A percentile compares a stretch with the other conserved stretches of the same genome.
These are phyloP conservation scores for Fringilla coelebs DNA, from an alignment of 2,797 vertebrate species.

Conservation along the genomic window DNA sequence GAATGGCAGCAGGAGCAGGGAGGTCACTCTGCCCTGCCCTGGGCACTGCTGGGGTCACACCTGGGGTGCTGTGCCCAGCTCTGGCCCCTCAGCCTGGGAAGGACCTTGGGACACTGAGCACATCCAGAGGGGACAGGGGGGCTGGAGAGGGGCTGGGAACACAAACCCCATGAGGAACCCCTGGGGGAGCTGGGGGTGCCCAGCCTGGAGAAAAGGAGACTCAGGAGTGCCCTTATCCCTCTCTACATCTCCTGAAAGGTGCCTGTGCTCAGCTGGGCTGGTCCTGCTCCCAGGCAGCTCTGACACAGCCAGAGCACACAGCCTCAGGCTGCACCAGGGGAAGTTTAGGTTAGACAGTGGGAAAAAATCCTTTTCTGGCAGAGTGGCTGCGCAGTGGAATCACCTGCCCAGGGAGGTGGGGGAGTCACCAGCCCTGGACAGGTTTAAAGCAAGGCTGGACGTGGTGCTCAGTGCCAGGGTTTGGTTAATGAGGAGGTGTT, in stretches of 20 bases:
- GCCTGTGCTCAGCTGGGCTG: rapidly evolving
- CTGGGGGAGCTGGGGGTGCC: not conserved
- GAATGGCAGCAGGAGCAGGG: not conserved
- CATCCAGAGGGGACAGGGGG: too few species aligned
- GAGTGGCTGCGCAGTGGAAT: rapidly evolving
- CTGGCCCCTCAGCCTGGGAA: too few species aligned
- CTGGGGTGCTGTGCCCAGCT: not conserved
- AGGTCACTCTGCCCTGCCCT: too few species aligned
- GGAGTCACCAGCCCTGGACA: not conserved
- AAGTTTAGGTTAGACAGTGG: not conserved
- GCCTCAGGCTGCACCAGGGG: rapidly evolving
- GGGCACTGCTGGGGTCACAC: not conserved
- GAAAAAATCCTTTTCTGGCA: not conserved
- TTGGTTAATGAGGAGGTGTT: not conserved
- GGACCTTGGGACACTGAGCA: rapidly evolving
- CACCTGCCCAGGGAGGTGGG: rapidly evolving
- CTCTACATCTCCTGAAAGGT: not conserved
- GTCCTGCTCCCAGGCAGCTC: not conserved
- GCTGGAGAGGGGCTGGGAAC: not conserved
- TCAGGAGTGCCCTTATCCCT: too few species aligned
- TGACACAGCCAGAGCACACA: not conserved
- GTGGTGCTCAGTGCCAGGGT: not conserved
- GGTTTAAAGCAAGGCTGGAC: rapidly evolving
- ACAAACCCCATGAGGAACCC: rapidly evolving
- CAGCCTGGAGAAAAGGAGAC: not conserved